Base-by-base conservation (phyloP, 2,113 vertebrate species). In the Calonectris borealis region DNA sequence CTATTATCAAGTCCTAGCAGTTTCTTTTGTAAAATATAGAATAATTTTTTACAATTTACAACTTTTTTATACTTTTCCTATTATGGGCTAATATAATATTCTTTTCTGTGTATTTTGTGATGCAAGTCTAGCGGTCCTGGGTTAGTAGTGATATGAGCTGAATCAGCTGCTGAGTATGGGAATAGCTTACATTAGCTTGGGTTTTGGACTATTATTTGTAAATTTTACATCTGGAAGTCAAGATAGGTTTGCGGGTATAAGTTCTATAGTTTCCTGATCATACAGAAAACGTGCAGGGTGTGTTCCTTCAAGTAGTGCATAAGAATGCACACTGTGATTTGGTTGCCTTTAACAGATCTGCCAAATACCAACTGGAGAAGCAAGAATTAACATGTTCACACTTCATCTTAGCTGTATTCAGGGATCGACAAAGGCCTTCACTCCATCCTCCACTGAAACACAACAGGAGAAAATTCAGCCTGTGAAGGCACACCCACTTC, bases 341-440 rank as follows among this genome's bases (percentile, higher is more conserved):
- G 40, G 21, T 82, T 91, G 70, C 49, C n/a, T 85, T 83, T 65
- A 29, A 40, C 62, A 61, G 44, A 55, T 75, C 57, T 90, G 94
- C 78, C 83, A 76, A 88, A 83, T n/a, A 58, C 34, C 42, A 42
- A 31, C 49, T 26, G 36, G 36, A 85, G 84, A 89, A 85, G 44
- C 90, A 93, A 90, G 94, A 93, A 90, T 82, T 90, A 66, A 91
- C 82, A 83, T 38, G 92, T 60, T 93, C 48, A 36, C 16, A 18
- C 25, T 31, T 79, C 2, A 1, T 51, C 2, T 85, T 80, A 84
- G n/a, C 38, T 87, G 51, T 42, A 18, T 80, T 62, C 31, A 72
- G 26, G 34, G 51, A 26, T 82, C 70, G 91, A 75, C 36, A 80
- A 69, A 77, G 25, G 54, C 51, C 40, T 90, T 92, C 22, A 24